These are phyloP conservation scores for Dysmachus trigonus DNA, from an alignment of 2,888 invertebrate genomes.

Conservation along the genomic window DNA sequence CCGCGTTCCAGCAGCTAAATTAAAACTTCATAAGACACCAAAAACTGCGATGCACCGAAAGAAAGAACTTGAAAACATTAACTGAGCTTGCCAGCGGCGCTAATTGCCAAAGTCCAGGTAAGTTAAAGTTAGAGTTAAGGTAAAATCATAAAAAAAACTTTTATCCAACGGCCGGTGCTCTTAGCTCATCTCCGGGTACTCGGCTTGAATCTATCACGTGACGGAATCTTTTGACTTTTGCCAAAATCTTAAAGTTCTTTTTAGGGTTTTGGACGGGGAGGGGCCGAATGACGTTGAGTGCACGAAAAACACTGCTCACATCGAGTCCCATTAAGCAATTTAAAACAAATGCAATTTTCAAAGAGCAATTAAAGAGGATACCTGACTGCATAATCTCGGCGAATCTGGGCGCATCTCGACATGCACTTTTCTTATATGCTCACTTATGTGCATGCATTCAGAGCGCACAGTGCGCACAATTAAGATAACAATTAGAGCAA, in stretches of 20 bases:
- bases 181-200: not conserved
- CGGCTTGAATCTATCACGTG: not conserved
- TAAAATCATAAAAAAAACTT: not conserved
- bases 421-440: constrained; percentile 25
- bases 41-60: not conserved
- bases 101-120: not conserved
- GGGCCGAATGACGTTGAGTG: not conserved
- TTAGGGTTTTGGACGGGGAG: not conserved
- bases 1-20: not conserved
- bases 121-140: not conserved
- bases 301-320: constrained; percentile 10
- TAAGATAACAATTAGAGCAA: constrained; percentile 44
- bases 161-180: not conserved
- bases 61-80: not conserved
- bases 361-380: constrained; percentile 39
- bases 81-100: not conserved
- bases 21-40: not conserved
- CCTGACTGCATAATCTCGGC: constrained; percentile 35
- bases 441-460: constrained; percentile 22
- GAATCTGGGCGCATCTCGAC: constrained; percentile 28
- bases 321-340: constrained; percentile 21
- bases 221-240: not conserved
- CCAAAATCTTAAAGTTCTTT: not conserved
- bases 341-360: constrained; percentile 37
- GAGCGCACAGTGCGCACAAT: constrained; percentile 23